Evolutionary conservation across 1,140 invertebrate genomes (phyloP), one percentile per base, ranked within the genome.

Genomic region (Belonocnema kinseyi): DNA sequence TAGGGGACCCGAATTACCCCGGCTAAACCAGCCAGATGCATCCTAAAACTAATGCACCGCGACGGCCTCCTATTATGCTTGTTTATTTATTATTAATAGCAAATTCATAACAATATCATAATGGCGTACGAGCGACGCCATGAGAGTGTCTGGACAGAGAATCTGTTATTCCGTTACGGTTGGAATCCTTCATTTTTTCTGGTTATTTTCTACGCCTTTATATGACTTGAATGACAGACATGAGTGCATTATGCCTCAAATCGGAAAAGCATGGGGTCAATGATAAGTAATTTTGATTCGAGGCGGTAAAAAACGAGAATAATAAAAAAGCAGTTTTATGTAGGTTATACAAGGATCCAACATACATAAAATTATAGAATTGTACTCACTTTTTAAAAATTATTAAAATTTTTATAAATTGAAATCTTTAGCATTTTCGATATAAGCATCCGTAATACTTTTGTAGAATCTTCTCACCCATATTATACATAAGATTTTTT

Each of bases 71-170:
- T 85, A 90, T 91, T 91, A 89, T 91, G 85, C 88, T 90, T 91
- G 88, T 90, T 91, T 91, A 91, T 90, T 89, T 91, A 90, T 90
- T 90, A 90, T 90, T 90, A 91, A 91, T 91, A 91, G 88, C 86
- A 88, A 91, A 90, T 90, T 91, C 89, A 89, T 90, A 90, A 90
- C 87, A 90, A 90, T 90, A 87, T 87, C 84, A 90, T 88, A 90
- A 90, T 89, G 80, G 87, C 19, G 46, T 70, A 75, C 10, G 19
- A 75, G 58, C 4, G 74, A 80, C 71, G 72, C 75, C 53, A 74
- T 74, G 50, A 51, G 77, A 77, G 75, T 72, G 70, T 58, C 51
- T 56, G 76, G 73, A 61, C 12, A 46, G 73, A 77, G 70, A 72
- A 50, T 76, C 77, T 77, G 80, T 86, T 81, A 74, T 80, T 78